phyloP scores from a whole-genome alignment of 2,113 vertebrate genomes.

The Corvus moneduloides region DNA sequence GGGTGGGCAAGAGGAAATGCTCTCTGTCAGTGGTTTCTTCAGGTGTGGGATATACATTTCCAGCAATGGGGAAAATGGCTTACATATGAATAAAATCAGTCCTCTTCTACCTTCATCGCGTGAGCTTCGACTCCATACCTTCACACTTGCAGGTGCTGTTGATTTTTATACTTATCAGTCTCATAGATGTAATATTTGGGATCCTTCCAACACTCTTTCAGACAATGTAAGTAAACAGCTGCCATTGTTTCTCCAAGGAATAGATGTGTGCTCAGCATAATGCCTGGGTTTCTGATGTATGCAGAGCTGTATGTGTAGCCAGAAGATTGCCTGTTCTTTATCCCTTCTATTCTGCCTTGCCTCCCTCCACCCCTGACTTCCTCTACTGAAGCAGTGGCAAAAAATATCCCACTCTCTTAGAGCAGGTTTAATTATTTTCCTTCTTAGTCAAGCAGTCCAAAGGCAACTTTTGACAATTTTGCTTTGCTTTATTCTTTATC shows the following conservation, averaged over 20 bases:
- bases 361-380: not conserved
- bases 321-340: not conserved
- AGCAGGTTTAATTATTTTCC: not conserved
- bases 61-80: not conserved
- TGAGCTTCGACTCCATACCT: not conserved
- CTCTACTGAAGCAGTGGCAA: not conserved
- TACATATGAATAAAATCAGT: not conserved
- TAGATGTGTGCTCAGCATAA: not conserved
- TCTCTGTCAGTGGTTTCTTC: not conserved
- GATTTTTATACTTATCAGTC: not conserved
- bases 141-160: not conserved
- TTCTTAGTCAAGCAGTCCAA: not conserved
- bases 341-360: not conserved
- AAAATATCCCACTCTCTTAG: not conserved
- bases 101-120: not conserved
- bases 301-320: not conserved
- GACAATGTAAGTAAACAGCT: not conserved
- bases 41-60: not conserved
- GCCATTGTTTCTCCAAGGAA: not conserved
- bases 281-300: not conserved
- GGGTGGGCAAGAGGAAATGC: not conserved
- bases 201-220: not conserved
- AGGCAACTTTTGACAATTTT: not conserved
- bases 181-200: not conserved
- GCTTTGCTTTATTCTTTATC: not conserved